A percentile compares a stretch with the other conserved stretches of the same genome.
Conservation (phyloP, 2,888 invertebrate genomes). For the Mythimna albipuncta region DNA sequence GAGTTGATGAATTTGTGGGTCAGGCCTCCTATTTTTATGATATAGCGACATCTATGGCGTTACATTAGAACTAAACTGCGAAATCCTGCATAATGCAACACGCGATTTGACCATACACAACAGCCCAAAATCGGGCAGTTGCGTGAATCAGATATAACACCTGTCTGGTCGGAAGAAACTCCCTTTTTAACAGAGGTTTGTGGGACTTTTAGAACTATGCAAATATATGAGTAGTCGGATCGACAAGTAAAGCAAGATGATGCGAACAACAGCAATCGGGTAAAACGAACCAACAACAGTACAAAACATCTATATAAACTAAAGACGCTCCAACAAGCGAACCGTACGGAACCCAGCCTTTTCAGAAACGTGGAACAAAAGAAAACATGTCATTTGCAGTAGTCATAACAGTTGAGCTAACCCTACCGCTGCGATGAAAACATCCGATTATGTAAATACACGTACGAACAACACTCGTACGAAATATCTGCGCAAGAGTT, state of each 20-base stretch:
- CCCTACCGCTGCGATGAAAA: conserved; percentile 59
- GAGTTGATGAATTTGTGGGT: too few relatives aligned
- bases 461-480: conserved; percentile 48
- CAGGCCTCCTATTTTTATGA: too few relatives aligned
- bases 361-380: conserved; percentile 53
- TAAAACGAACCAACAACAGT: background rate
- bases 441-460: conserved; percentile 65
- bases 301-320: conserved; percentile 1
- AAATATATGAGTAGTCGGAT: background rate
- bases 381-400: conserved; percentile 60
- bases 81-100: too few relatives aligned
- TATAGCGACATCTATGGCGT: too few relatives aligned
- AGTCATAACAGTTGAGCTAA: conserved; percentile 55
- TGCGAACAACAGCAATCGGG: background rate
- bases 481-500: conserved; percentile 65
- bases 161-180: too few relatives aligned
- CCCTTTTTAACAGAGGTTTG: too few relatives aligned
- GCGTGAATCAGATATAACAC: too few relatives aligned
- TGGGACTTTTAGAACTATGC: too few relatives aligned
- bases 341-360: conserved; percentile 28
- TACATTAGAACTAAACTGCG: too few relatives aligned
- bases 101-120: too few relatives aligned
- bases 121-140: too few relatives aligned
- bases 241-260: background rate
- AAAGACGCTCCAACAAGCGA: conserved; percentile 20